These are phyloP conservation scores for Alloscopus bannaensis DNA, from an alignment of 2,888 invertebrate species.

Conservation along the genomic window DNA sequence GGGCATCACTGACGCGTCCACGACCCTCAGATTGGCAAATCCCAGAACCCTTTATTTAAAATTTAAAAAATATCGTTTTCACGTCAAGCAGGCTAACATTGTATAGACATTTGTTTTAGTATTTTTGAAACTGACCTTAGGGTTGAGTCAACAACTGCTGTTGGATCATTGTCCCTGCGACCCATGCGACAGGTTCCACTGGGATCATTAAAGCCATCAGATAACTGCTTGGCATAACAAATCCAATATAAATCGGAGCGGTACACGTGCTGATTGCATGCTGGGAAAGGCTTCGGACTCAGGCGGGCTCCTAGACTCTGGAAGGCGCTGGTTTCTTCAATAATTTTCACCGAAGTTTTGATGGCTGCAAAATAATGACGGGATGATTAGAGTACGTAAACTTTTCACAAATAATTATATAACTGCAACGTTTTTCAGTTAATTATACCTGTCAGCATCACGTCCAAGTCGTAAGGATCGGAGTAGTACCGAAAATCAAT, in stretches of 20 bases:
- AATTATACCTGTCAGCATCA: conserved; percentile 1
- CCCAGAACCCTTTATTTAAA: background rate
- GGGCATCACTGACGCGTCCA: conserved; percentile 1
- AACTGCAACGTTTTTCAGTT: background rate
- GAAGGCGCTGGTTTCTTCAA: background rate
- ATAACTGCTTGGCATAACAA: conserved; percentile 5
- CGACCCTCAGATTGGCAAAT: background rate
- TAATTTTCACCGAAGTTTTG: background rate
- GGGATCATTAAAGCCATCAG: background rate
- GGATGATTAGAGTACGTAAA: background rate
- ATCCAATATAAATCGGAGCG: conserved; percentile 11
- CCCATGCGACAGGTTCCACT: conserved; percentile 28
- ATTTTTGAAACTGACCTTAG: background rate
- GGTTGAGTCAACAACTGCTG: conserved; percentile 19
- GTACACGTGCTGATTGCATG: background rate
- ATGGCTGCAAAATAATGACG: background rate
- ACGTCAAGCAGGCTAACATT: background rate
- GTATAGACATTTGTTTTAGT: background rate
- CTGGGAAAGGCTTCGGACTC: background rate
- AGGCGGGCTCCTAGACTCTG: background rate
- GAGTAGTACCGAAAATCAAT: conserved; percentile 12
- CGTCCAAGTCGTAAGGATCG: conserved; percentile 15
- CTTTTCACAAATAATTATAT: background rate
- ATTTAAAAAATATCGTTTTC: background rate
- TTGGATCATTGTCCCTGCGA: background rate